Base-by-base conservation (phyloP, 2,113 vertebrate genomes). In the Lepisosteus oculatus region DNA sequence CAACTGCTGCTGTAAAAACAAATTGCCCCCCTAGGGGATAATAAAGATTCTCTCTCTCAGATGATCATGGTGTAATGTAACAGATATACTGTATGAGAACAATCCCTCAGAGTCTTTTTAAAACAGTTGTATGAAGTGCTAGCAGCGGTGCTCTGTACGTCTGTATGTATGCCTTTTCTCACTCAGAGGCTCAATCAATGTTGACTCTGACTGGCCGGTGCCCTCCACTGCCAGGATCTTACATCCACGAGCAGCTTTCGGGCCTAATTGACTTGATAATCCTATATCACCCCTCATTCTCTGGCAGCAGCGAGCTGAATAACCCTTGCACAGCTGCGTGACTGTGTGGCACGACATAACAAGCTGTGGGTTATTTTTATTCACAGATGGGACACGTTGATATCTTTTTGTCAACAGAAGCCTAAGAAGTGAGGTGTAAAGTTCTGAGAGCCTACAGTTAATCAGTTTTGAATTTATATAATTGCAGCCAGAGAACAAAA, bases 311-410 rank as follows among this genome's bases (percentile, higher is more conserved):
- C 5, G 9, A 59, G 3, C 11, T 15, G 14, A 59, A 8, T 5
- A 11, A 2, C 57, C 12, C 13, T 13, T 13, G 57, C 57, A 15
- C n/a, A 14, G 4, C 57, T n/a, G 12, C 14, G 56, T 13, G 14
- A 2, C 57, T n/a, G 12, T 59, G 56, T 13, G 14, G 57, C 57
- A 59, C 2, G 9, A 59, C 11, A n/a, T 5, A 59, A 59, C 11
- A 13, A 13, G n/a, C 13, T n/a, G 57, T 59, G 57, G 9, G 11
- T 59, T 59, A 59, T 65, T 43, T 65, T 65, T 65, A 65, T 65
- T 29, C 8, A 3, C 5, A 7, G 62, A 11, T 12, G 62, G 17
- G 42, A 29, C 2, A 42, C 42, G 62, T 65, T 65, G 8, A 65
- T 65, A 4, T 42, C 17, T 65, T 43, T 15, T 29, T 65, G 62